Base-by-base conservation (phyloP, 23 tunicate species). In the Oikopleura vanhoeffeni region DNA sequence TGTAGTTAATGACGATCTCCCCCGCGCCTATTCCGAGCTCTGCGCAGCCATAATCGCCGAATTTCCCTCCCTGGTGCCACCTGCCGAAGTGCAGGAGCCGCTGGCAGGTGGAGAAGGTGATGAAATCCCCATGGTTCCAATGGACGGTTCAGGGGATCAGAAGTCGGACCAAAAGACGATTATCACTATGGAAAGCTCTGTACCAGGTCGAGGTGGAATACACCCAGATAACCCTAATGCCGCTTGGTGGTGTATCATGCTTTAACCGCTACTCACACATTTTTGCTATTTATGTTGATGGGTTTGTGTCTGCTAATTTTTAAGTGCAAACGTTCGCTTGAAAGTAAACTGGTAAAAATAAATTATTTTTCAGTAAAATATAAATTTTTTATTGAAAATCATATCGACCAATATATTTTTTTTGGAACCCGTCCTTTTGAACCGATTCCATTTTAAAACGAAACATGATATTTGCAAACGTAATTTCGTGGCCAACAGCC, bases 1-100 rank as follows among this genome's bases (percentile, higher is more conserved):
- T 71, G 79, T 93, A 33, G 88, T 84, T 1, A 93, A 93, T 64
- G 88, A 90, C 85, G 88, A 86, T 39, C 40, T 93, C 71, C 85
- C 88, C 40, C 57, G 39, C 84, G 91, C 98, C 35, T 93, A 85
- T 76, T 4, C 67, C 27, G 64, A 86, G 35, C 85, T 93, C 57
- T 49, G 64, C 64, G 64, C 18, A 13, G 18, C 13, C 24, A 13
- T 49, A 8, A 24, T 49, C 18, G 64, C 64, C 24, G 64, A 49
- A 38, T 71, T 18, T 30, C 79, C 79, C 3, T 13, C 35, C 27
- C 38, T 71, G 79, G 35, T 4, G 36, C 36, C 3, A 71, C 4
- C 4, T 71, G 79, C 34, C 35, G 36, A 33, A 28, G 79, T 30
- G 2, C 36, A 18, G 79, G 38, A 33, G 4, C 79, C 27, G 79